A percentile compares a stretch with the other conserved stretches of the same genome.
phyloP scores from a whole-genome alignment of 2,888 invertebrate genomes.

The Monopis laevigella region DNA sequence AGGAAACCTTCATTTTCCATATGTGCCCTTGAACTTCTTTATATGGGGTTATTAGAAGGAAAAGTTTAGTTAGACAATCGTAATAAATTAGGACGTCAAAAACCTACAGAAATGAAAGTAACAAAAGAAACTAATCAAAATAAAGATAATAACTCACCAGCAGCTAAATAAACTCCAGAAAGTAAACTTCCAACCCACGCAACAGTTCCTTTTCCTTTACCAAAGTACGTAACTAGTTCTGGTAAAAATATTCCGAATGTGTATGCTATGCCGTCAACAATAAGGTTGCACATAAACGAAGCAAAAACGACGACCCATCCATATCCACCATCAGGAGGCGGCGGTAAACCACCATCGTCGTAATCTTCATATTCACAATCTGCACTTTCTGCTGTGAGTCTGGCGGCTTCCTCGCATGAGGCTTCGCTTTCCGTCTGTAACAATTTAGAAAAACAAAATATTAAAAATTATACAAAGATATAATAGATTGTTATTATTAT shows the following conservation, averaged over 20 bases:
- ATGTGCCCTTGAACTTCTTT: no score
- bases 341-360: constrained; percentile 82
- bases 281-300: constrained; percentile 97
- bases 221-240: constrained; percentile 82
- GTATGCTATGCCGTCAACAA: constrained; percentile 98
- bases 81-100: no score
- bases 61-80: no score
- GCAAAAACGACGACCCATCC: constrained; percentile 95
- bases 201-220: constrained; percentile 85
- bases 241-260: constrained; percentile 94
- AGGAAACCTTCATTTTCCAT: no score
- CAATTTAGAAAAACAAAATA: constrained; percentile 22
- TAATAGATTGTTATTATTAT: no score
- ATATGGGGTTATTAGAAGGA: no score
- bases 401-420: constrained; percentile 84
- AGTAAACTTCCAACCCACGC: constrained; percentile 96
- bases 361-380: constrained; percentile 70
- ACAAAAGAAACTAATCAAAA: no score
- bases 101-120: no score
- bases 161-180: constrained; percentile 94
- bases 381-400: constrained; percentile 75
- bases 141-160: constrained; percentile 75
- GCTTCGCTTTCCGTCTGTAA: constrained; percentile 87
- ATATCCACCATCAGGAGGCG: constrained; percentile 91
- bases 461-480: constrained; percentile 1